Percentiles rank a stretch among this genome's conserved stretches.
These are phyloP conservation scores for Chroicocephalus ridibundus DNA, from an alignment of 2,113 vertebrate genomes.

Conservation along the genomic window DNA sequence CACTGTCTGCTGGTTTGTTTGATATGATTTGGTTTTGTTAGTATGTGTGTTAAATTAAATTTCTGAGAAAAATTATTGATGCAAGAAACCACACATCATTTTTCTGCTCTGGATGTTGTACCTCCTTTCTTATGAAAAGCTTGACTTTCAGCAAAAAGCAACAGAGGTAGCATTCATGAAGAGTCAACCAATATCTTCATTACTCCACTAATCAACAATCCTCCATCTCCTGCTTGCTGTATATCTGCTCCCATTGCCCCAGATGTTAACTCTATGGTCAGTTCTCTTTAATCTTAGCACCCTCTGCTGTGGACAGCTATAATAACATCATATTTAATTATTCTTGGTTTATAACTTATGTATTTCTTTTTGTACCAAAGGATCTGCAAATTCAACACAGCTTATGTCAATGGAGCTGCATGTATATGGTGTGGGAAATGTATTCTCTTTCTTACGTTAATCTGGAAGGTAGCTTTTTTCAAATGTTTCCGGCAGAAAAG, in stretches of 20 bases:
- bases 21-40: not conserved
- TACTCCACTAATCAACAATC: not conserved
- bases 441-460: not conserved
- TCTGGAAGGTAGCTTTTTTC: not conserved
- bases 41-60: not conserved
- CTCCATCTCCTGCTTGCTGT: not conserved
- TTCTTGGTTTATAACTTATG: not conserved
- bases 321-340: constrained; percentile 9
- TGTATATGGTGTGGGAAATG: not conserved
- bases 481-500: not conserved
- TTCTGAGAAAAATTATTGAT: not conserved
- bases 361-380: not conserved
- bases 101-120: not conserved
- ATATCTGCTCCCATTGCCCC: not conserved
- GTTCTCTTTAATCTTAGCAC: constrained; percentile 54
- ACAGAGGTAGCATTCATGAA: not conserved
- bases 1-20: not conserved
- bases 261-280: not conserved
- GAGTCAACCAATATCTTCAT: not conserved
- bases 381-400: not conserved
- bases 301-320: constrained; percentile 45
- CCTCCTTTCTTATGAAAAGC: not conserved
- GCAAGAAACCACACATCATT: not conserved
- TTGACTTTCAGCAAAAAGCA: not conserved
- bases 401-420: not conserved